These are phyloP conservation scores for Gracilinanus agilis DNA, from an alignment of 2,113 vertebrate genomes.

Conservation along the genomic window DNA sequence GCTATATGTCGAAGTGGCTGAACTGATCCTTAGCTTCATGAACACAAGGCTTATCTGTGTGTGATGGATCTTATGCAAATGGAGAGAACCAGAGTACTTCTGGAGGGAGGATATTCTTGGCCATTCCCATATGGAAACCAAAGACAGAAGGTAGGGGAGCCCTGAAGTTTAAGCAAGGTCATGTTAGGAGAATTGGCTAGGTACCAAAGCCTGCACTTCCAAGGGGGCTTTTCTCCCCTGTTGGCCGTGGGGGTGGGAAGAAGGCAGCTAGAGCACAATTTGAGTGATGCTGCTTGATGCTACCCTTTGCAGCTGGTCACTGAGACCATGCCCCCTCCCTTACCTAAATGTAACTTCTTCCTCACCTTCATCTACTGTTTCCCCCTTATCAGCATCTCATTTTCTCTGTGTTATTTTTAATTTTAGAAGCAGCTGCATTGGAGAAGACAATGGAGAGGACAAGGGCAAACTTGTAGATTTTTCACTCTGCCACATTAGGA, in stretches of 20 bases:
- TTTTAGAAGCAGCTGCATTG: neutral
- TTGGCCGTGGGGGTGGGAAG: too few relatives aligned
- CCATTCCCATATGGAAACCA: constrained; percentile 44
- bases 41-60: neutral
- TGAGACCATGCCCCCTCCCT: neutral
- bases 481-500: neutral
- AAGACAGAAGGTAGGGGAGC: constrained; percentile 37
- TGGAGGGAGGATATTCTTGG: constrained; percentile 62
- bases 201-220: neutral
- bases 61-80: constrained; percentile 23
- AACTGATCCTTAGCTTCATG: neutral
- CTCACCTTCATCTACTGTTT: neutral
- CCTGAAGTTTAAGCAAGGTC: neutral
- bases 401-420: neutral
- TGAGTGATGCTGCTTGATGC: neutral
- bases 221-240: constrained; percentile 9
- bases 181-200: neutral
- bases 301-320: neutral
- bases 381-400: neutral
- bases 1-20: neutral
- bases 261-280: neutral
- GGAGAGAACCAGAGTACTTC: constrained; percentile 71
- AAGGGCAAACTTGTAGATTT: neutral
- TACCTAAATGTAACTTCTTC: neutral
- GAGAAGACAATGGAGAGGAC: neutral